Evolutionary conservation across 2,113 vertebrate species (phyloP), one percentile per base, ranked within the genome.

Genomic region (Empidonax traillii): DNA sequence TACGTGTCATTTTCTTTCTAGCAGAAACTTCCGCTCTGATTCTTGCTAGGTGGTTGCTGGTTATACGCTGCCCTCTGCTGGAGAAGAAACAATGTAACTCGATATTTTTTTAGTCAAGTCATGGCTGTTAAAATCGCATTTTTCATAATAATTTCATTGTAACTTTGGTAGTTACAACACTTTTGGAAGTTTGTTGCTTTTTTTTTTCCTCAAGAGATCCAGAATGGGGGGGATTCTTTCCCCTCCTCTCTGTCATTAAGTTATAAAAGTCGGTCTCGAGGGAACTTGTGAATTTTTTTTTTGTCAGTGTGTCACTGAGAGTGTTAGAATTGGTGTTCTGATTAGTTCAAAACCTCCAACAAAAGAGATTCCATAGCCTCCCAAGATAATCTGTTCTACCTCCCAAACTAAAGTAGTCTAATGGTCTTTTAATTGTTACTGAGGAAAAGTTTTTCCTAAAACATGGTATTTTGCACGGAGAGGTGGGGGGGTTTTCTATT

Each of bases 31-130:
- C 24, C 10, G 6, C 20, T n/a, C 51, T 43, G n/a, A 5, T 0
- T 27, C 28, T 24, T 23, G 27, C 1, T 43, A 33, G 15, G 39
- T 71, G 19, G 61, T 97, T 97, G 93, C 58, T 96, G 47, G 95
- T 97, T 87, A 10, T 44, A 80, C 69, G 31, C 90, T 97, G 95
- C 97, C 97, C 97, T 97, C 98, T 98, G 68, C 97, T 96, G 22
- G n/a, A 77, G 61, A 58, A 94, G 14, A 53, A 74, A 7, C 37
- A 11, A 18, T 22, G 1, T 14, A 31, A 2, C 46, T 53, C 72
- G 49, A 9, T 51, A 6, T 19, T 37, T 74, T 59, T 82, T 12
- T 5, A 18, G 37, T 37, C 1, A 2, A 12, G 31, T 67, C 10
- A 1, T 24, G 28, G 3, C 52, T 78, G 28, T 63, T 82, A 58